Evolutionary conservation across 2,113 vertebrate genomes (phyloP).

Genomic region (Girardinichthys multiradiatus): DNA sequence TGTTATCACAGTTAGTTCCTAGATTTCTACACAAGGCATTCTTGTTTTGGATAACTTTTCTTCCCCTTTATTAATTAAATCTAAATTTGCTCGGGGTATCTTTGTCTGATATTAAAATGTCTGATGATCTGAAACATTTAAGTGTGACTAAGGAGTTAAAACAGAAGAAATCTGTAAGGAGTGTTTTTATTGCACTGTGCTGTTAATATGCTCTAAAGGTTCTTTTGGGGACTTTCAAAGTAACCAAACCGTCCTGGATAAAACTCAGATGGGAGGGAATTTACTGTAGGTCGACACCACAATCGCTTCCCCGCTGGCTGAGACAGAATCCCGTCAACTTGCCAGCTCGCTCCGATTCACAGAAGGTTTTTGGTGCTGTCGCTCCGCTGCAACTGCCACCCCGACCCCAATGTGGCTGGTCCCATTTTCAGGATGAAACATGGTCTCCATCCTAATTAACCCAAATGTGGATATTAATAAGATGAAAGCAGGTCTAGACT

Average conservation of each 20-base stretch:
- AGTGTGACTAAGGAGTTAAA: too few species aligned
- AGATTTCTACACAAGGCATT: too few species aligned
- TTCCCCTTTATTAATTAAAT: too few species aligned
- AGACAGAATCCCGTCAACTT: slow-evolving; percentile 51
- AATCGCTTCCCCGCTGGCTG: not conserved
- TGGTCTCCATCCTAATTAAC: slow-evolving; percentile 83
- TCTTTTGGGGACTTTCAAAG: not conserved
- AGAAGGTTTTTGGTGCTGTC: slow-evolving; percentile 27
- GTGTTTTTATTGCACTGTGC: not conserved
- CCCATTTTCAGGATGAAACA: slow-evolving; percentile 71
- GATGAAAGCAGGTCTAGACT: slow-evolving; percentile 78
- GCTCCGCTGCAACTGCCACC: not conserved
- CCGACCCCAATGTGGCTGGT: slow-evolving; percentile 55
- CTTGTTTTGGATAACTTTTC: too few species aligned
- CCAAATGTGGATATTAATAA: slow-evolving; percentile 84
- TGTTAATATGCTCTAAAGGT: not conserved
- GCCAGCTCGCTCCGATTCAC: slow-evolving; percentile 32
- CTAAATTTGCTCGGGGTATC: too few species aligned
- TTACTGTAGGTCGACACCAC: slow-evolving; percentile 15
- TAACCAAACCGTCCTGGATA: not conserved
- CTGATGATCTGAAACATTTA: too few species aligned
- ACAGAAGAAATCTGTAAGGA: too few species aligned
- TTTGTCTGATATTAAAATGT: too few species aligned
- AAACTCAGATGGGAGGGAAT: slow-evolving; percentile 23
- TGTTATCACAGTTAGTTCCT: too few species aligned